Percentiles rank a stretch among this genome's conserved stretches.
These are phyloP conservation scores for Oenanthe oenanthe DNA, from an alignment of 2,113 vertebrate genomes.

Conservation along the genomic window DNA sequence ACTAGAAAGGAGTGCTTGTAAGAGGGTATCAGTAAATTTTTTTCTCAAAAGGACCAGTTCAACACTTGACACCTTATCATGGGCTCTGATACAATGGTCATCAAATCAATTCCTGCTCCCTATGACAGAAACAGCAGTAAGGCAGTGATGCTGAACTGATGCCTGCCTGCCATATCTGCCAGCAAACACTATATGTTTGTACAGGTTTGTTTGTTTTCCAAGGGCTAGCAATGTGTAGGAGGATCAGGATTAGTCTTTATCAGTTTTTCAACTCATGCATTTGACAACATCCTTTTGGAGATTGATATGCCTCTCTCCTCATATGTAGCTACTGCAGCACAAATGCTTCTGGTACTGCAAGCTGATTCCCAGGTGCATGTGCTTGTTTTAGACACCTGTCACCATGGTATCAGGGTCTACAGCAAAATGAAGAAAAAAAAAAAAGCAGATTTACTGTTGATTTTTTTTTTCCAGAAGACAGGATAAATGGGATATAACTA, in stretches of 20 bases:
- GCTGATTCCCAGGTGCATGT: not conserved
- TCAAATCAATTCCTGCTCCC: not conserved
- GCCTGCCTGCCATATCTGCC: not conserved
- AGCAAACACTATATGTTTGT: not conserved
- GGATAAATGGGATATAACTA: not conserved
- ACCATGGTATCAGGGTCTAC: not conserved
- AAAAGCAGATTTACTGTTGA: not conserved
- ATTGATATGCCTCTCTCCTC: not conserved
- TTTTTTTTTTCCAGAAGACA: not conserved
- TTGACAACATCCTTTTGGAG: constrained; percentile 11
- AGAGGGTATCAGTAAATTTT: not conserved
- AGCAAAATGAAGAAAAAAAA: not conserved
- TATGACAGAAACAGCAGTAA: not conserved
- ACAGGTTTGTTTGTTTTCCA: constrained; percentile 30
- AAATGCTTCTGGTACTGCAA: not conserved
- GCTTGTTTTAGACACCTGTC: not conserved
- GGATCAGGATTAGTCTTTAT: not conserved
- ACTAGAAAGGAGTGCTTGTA: not conserved
- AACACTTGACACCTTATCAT: not conserved
- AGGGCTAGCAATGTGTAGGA: not conserved
- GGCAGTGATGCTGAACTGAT: constrained; percentile 9
- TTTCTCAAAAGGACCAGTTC: not conserved
- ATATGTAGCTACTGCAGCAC: not conserved
- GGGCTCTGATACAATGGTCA: not conserved
- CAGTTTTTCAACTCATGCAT: not conserved